These are phyloP conservation scores for Lysandra coridon DNA, from an alignment of 2,888 invertebrate species.

Conservation along the genomic window DNA sequence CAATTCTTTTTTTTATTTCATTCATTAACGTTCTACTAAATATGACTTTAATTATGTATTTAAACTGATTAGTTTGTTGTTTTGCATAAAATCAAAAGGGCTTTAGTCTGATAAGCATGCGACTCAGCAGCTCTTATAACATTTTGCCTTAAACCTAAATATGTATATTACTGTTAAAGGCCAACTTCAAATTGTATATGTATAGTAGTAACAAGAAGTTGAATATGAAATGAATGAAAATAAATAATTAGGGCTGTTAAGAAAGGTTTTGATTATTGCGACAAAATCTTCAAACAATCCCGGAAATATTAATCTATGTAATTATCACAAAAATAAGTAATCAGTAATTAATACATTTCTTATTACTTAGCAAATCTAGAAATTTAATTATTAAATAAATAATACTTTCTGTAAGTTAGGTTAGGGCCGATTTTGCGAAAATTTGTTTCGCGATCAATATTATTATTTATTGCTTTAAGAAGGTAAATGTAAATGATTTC, in stretches of 20 bases:
- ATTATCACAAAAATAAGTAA: constrained; percentile 18
- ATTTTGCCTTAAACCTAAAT: constrained; percentile 25
- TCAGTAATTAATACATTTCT: background rate
- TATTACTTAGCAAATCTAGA: constrained; percentile 10
- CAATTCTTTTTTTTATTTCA: background rate
- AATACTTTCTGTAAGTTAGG: constrained; percentile 3
- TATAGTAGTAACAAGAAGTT: constrained; percentile 18
- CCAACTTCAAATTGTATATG: constrained; percentile 27
- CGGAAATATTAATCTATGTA: background rate
- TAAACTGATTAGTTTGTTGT: background rate
- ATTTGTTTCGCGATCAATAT: background rate
- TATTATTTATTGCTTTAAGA: constrained; percentile 2
- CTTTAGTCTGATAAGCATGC: background rate
- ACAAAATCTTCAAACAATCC: constrained; percentile 28
- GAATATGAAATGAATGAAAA: background rate
- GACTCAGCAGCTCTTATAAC: background rate
- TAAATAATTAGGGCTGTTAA: constrained; percentile 22
- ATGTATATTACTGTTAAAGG: constrained; percentile 22
- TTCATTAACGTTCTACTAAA: background rate
- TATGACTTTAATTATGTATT: background rate
- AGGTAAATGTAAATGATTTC: constrained; percentile 10
- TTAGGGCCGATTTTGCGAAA: constrained; percentile 1
- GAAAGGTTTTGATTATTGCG: constrained; percentile 25
- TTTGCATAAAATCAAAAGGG: background rate
- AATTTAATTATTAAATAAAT: constrained; percentile 7